These are phyloP conservation scores for Lamproptera curius DNA, from an alignment of 2,888 invertebrate species.

Conservation along the genomic window DNA sequence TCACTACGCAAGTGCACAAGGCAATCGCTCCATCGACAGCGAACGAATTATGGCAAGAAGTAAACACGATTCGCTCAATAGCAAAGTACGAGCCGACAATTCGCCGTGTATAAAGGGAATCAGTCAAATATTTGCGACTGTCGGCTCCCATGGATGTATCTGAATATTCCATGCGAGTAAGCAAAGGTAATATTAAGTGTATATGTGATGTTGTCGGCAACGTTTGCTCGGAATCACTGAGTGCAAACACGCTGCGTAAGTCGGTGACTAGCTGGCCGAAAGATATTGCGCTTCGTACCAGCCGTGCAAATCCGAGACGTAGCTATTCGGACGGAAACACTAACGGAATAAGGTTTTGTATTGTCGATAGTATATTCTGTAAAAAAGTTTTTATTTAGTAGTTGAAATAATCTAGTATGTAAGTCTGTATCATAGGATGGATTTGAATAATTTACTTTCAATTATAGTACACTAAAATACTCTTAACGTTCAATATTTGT, in stretches of 20 bases:
- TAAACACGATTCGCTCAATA: constrained; percentile 6
- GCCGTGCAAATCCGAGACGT: neutral
- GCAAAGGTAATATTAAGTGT: constrained; percentile 48
- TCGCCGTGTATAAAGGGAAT: constrained; percentile 37
- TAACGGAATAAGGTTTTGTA: too few relatives aligned
- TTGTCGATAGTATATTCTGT: too few relatives aligned
- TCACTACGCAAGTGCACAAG: neutral
- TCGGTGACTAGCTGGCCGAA: neutral
- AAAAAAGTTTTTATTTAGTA: too few relatives aligned
- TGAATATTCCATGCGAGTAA: constrained; percentile 34
- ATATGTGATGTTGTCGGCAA: constrained; percentile 24
- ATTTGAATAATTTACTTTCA: too few relatives aligned
- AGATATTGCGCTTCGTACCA: neutral
- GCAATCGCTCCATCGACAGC: neutral
- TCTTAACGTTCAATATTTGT: too few relatives aligned
- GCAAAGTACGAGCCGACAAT: constrained; percentile 4
- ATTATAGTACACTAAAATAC: too few relatives aligned
- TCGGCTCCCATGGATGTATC: constrained; percentile 40
- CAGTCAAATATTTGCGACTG: constrained; percentile 54
- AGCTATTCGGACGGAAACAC: too few relatives aligned
- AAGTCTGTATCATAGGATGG: too few relatives aligned
- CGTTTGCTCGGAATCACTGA: constrained; percentile 32
- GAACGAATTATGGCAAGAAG: constrained; percentile 8
- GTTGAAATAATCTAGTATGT: too few relatives aligned
- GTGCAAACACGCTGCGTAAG: constrained; percentile 27